Base-by-base conservation (phyloP, 2,888 invertebrate species). In the Therioaphis trifolii region DNA sequence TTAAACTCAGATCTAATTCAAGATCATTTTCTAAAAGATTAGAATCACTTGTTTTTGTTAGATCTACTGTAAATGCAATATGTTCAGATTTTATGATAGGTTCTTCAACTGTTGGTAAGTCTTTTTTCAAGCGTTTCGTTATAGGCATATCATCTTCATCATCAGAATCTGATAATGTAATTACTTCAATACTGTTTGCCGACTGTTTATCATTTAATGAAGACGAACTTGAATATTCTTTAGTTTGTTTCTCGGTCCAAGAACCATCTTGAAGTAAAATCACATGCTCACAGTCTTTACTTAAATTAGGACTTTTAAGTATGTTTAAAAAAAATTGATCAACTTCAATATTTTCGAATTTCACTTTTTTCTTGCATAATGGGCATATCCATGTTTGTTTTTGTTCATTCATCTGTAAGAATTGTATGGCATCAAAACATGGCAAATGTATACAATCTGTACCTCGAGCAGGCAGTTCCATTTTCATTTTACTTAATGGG, bases 331-430 rank as follows among this genome's bases (percentile, higher is more conserved):
- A 80, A 72, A 80, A 80, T 35, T 71, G 71, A 61, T 80, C 80
- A n/a, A 80, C 61, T 72, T 71, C 71, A 29, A 80, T 43, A 15
- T 80, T 46, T 58, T 80, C 80, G 46, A 71, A 80, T 21, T 58
- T 72, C 14, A 61, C 15, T 61, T 71, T 80, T 86, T 96, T 95
- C 89, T 98, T 97, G 90, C 99, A 99, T 27, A 99, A 98, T 0
- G 99, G 98, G 89, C 99, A 99, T 87, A 94, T 93, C 99, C 99
- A 99, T 0, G 98, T 98, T 3, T 99, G 97, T 87, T 98, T 98
- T 85, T 97, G 92, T 89, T 99, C 99, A 88, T 99, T 99, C 99
- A 99, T 99, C 91, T 96, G 96, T 99, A 99, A 91, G 90, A 95
- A 99, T 84, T 96, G 91, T 27, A 94, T 94, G 0, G 98, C 98